phyloP scores from a whole-genome alignment of 2,888 invertebrate species.

The Pardosa pseudoannulata region DNA sequence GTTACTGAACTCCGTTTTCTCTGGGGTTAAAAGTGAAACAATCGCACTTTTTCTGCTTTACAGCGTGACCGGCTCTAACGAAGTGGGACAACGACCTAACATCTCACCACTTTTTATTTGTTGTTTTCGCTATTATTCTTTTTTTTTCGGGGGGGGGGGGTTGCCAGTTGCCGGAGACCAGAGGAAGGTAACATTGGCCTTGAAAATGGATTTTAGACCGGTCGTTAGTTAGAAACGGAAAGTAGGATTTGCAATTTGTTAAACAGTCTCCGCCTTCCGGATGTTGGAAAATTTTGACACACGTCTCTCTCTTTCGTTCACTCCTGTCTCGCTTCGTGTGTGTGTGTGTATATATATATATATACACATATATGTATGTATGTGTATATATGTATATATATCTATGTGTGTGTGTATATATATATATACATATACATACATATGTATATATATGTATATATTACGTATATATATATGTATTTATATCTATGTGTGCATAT shows the following conservation, averaged over 20 bases:
- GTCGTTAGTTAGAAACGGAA: conserved; percentile 31
- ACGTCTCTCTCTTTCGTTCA: neutral
- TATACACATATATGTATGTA: no score
- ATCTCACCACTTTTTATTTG: conserved; percentile 1
- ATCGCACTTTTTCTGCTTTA: neutral
- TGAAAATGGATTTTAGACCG: conserved; percentile 26
- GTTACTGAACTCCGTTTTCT: neutral
- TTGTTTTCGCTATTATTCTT: neutral
- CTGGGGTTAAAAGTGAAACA: neutral
- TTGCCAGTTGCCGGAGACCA: conserved; percentile 13
- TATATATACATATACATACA: no score
- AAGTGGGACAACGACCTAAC: conserved; percentile 11
- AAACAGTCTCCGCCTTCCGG: no score
- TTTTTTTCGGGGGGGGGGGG: neutral
- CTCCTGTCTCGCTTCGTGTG: no score
- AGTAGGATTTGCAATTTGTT: conserved; percentile 34
- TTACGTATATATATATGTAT: no score
- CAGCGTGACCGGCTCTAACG: conserved; percentile 36
- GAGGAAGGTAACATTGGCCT: conserved; percentile 60
- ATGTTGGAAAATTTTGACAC: no score
- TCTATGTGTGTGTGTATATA: no score
- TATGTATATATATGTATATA: no score
- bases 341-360: no score
- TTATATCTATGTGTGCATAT: no score
- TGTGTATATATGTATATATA: no score